These are phyloP conservation scores for Nycteola revayana DNA, from an alignment of 2,888 invertebrate genomes.

Conservation along the genomic window DNA sequence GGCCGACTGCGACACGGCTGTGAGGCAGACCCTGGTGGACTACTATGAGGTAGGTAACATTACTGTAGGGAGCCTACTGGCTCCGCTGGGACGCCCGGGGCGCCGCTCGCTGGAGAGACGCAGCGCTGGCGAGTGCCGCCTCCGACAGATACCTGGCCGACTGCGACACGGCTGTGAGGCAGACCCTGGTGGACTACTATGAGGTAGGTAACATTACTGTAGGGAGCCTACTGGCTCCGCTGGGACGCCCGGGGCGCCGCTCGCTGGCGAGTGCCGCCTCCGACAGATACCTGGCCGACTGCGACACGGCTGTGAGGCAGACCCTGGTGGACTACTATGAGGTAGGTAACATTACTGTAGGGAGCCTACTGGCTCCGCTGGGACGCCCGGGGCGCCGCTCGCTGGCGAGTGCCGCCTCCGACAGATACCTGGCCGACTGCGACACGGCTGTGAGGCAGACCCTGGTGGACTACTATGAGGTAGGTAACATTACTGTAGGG, in stretches of 20 bases:
- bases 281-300: slow-evolving; percentile 82
- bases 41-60: slow-evolving; percentile 82
- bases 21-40: slow-evolving; percentile 75
- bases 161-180: slow-evolving; percentile 65
- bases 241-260: slow-evolving; percentile 84
- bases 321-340: slow-evolving; percentile 83
- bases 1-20: slow-evolving; percentile 67
- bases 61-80: too few relatives aligned
- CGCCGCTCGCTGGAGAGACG: slow-evolving; percentile 84
- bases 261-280: slow-evolving; percentile 83
- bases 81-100: slow-evolving; percentile 84
- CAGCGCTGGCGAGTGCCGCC: slow-evolving; percentile 83
- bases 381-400: slow-evolving; percentile 83
- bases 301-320: slow-evolving; percentile 64
- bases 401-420: slow-evolving; percentile 85
- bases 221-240: slow-evolving; percentile 85
- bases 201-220: slow-evolving; percentile 74
- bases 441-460: slow-evolving; percentile 68
- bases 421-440: slow-evolving; percentile 82
- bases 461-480: slow-evolving; percentile 84
- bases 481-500: too few relatives aligned
- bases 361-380: slow-evolving; percentile 87
- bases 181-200: slow-evolving; percentile 82
- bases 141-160: slow-evolving; percentile 83
- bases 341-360: slow-evolving; percentile 68